Base-by-base conservation (phyloP, 2,113 vertebrate genomes). In the Potamarius usumacintae region DNA sequence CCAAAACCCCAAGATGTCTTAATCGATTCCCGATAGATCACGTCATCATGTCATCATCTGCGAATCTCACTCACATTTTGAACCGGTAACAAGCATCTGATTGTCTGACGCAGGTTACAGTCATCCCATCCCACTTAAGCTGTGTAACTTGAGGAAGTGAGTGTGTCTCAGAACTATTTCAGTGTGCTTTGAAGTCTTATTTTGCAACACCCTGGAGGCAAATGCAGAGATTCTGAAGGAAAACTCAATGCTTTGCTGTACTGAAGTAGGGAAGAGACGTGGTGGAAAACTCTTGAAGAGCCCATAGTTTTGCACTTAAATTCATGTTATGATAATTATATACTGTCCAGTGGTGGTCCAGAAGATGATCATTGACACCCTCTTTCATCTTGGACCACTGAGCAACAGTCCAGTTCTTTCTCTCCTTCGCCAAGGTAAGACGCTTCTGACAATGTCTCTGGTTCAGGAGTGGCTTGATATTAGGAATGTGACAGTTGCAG, bases 91-190 rank as follows among this genome's bases (percentile, higher is more conserved):
- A 25, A 90, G 92, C 91, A 92, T 92, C 92, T 91, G 89, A 91
- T 93, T 92, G 92, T 90, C 90, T 90, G 90, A 92, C 92, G 89
- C 86, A 92, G 91, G 92, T 92, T 85, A 89, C 88, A 85, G 93
- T 87, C 85, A 71, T 82, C 77, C 91, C 80, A 17, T 90, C 90
- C 89, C 89, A 91, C 91, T 88, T 93, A 89, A 88, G 90, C 88
- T 58, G 48, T 93, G 93, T 92, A 94, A 93, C 94, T 92, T 90
- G 91, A 94, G 93, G 94, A 95, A 95, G 94, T 94, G 92, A 94
- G 94, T 93, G 93, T 93, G 93, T 94, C 93, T 95, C 94, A 94
- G 92, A 92, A 95, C 93, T 96, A 95, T 94, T 95, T 95, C 93
- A 88, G 94, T 92, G 91, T 89, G 91, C 89, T 96, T 96, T 95